Base-by-base conservation (phyloP, 2,113 vertebrate species). In the Mus pahari region DNA sequence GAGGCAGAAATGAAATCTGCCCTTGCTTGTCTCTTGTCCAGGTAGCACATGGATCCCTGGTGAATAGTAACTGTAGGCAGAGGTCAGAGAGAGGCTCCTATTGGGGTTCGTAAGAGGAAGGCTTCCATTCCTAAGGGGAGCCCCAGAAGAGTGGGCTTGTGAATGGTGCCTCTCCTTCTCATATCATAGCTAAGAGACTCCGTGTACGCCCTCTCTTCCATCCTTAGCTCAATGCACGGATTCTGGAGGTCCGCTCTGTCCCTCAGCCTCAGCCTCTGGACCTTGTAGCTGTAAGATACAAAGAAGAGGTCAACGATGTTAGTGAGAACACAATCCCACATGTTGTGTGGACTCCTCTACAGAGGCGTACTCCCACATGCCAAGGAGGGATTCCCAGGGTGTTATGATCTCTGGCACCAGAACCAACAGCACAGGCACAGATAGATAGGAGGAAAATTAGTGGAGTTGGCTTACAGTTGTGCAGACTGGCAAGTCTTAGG, bases 41-140 rank as follows among this genome's bases (percentile, higher is more conserved):
- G 45, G 28, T 28, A 17, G 28, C 50, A 4, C 9, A 0, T 9
- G 0, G 82, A 13, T 26, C 36, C 50, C n/a, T 79, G 64, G 75
- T 75, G 33, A 50, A 24, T 0, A 26, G 24, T 31, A 1, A 0
- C 45, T 11, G 39, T 4, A 0, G 3, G n/a, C 8, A 28, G 31
- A 48, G 71, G 42, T 17, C 5, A 42, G 36, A 26, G 83, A 75
- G 1, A 26, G 24, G 24, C 55, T 55, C 17, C 45, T 19, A 0
- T 3, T n/a, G 64, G 50, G 45, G 31, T n/a, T n/a, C 5, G 12
- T 12, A n/a, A 86, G 28, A 71, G 48, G 45, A 48, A 55, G 0
- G 26, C 42, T 14, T 73, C 73, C 1, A 17, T 33, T 36, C 55
- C 0, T 28, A 24, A 62, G 31, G 14, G 26, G 33, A 84, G 50